Evolutionary conservation across 2,113 vertebrate species (phyloP).

Genomic region (Clarias batrachus): DNA sequence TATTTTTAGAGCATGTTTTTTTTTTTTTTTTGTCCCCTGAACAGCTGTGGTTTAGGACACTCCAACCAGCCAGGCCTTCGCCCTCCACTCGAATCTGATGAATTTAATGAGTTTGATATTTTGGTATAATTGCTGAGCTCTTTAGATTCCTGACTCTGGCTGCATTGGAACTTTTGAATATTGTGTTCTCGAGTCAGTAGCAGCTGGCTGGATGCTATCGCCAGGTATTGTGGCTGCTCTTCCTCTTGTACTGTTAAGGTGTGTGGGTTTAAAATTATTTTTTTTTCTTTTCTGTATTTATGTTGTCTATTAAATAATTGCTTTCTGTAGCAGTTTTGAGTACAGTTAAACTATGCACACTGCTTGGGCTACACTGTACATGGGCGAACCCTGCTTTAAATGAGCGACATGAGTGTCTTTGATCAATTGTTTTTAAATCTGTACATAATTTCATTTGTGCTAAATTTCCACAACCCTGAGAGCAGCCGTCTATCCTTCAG

Average conservation of each 20-base stretch:
- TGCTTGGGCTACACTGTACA: constrained; percentile 6
- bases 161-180: not conserved
- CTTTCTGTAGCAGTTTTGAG: not conserved
- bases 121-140: constrained; percentile 5
- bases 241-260: not conserved
- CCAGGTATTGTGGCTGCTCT: not conserved
- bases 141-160: not conserved
- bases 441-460: constrained; percentile 76
- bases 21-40: constrained; percentile 4
- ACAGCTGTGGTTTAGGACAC: not conserved
- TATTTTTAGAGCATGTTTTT: not conserved
- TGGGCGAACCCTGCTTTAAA: constrained; percentile 62
- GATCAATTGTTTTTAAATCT: constrained; percentile 84
- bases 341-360: not conserved
- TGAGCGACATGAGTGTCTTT: constrained; percentile 75
- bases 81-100: not conserved
- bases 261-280: not conserved
- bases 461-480: constrained; percentile 77
- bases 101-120: constrained; percentile 30
- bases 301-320: not conserved
- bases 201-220: not conserved
- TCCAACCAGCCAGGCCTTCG: not conserved
- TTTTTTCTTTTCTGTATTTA: not conserved
- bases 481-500: constrained; percentile 66
- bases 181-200: not conserved